A percentile compares a stretch with the other conserved stretches of the same genome.
These are phyloP conservation scores for Protonibea diacanthus DNA, from an alignment of 2,797 vertebrate species.

Conservation along the genomic window DNA sequence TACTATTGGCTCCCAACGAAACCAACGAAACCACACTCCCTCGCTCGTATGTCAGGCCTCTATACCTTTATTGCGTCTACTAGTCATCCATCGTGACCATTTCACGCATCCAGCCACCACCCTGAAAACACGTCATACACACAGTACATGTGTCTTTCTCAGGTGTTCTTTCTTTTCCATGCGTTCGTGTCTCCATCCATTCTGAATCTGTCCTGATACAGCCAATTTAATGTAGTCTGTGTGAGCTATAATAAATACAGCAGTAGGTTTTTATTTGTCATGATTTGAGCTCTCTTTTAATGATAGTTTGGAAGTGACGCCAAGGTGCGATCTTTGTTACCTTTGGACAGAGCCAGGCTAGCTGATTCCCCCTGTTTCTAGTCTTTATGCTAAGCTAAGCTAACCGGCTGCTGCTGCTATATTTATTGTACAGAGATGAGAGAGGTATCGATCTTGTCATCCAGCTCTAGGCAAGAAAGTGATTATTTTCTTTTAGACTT, in stretches of 20 bases:
- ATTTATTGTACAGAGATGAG: neutral
- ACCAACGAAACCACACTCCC: conserved; percentile 87
- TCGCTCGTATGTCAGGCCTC: conserved; percentile 91
- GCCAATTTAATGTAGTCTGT: neutral
- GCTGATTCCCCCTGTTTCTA: neutral
- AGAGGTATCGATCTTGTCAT: neutral
- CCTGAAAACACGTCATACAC: conserved; percentile 29
- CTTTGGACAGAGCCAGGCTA: neutral
- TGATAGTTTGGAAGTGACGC: neutral
- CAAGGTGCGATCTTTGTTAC: neutral
- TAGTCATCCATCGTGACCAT: conserved; percentile 72
- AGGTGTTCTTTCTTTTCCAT: conserved; percentile 42
- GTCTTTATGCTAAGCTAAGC: conserved; percentile 22
- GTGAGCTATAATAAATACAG: neutral
- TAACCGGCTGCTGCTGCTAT: neutral
- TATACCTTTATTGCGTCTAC: conserved; percentile 85
- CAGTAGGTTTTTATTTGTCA: neutral
- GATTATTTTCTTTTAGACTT: neutral
- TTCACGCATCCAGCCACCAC: conserved; percentile 60
- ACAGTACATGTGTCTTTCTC: conserved; percentile 31
- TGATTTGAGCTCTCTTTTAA: neutral
- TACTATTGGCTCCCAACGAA: conserved; percentile 88
- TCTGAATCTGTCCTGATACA: conserved; percentile 1
- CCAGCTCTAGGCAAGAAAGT: neutral
- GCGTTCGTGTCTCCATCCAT: conserved; percentile 17